These are phyloP conservation scores for Pyralis farinalis DNA, from an alignment of 2,888 invertebrate genomes.

Conservation along the genomic window DNA sequence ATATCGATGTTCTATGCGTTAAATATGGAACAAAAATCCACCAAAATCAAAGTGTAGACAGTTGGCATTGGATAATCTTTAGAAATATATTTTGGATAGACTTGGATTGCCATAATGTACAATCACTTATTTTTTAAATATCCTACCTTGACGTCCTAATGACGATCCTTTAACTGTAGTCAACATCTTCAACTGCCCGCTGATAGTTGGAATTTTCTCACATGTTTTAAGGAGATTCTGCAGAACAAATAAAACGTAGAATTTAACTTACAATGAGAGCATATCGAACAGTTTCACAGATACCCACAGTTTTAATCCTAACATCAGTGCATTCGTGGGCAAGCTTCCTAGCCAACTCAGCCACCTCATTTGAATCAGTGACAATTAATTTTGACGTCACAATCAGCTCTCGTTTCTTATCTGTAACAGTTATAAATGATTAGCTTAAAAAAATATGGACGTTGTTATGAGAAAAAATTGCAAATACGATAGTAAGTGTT, in stretches of 20 bases:
- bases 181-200: slow-evolving; percentile 98
- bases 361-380: slow-evolving; percentile 97
- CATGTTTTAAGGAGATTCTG: slow-evolving; percentile 98
- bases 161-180: slow-evolving; percentile 96
- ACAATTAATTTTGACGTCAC: slow-evolving; percentile 98
- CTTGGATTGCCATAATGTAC: no score
- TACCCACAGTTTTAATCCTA: slow-evolving; percentile 93
- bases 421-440: slow-evolving; percentile 44
- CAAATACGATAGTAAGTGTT: no score
- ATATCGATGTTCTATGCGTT: no score
- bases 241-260: slow-evolving; percentile 28
- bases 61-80: no score
- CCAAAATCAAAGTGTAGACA: no score
- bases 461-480: no score
- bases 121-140: neutral
- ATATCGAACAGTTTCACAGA: no score
- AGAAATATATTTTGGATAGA: no score
- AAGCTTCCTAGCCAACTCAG: slow-evolving; percentile 96
- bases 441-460: no score
- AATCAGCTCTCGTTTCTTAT: slow-evolving; percentile 96
- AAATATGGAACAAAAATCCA: no score
- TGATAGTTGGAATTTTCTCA: slow-evolving; percentile 98
- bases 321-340: slow-evolving; percentile 98
- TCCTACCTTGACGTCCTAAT: slow-evolving; percentile 98
- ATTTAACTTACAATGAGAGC: no score